Evolutionary conservation across 2,797 vertebrate species (phyloP).

Genomic region (Acomys russatus): DNA sequence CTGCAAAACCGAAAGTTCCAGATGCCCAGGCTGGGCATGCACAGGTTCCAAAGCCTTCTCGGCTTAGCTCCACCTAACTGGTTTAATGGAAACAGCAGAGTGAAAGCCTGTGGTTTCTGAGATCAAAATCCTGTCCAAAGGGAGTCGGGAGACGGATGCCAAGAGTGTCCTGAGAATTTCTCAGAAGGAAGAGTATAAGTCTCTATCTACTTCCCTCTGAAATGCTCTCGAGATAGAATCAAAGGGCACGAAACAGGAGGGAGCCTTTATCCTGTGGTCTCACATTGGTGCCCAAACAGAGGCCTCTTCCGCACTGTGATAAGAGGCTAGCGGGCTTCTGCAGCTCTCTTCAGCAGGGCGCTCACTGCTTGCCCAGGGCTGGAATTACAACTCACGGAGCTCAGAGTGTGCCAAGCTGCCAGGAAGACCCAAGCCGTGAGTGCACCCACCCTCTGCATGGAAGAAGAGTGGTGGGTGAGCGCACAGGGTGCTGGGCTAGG

Average conservation of each 20-base stretch:
- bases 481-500: background rate
- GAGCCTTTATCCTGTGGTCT: slow-evolving; percentile 73
- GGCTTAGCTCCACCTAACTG: background rate
- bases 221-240: slow-evolving; percentile 72
- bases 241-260: slow-evolving; percentile 79
- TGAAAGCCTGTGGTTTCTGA: background rate
- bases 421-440: background rate
- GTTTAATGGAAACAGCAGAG: background rate
- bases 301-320: slow-evolving; percentile 70
- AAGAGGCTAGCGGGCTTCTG: slow-evolving; percentile 45
- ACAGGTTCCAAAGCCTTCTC: background rate
- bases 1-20: slow-evolving; percentile 30
- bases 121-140: background rate
- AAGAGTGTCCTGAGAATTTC: slow-evolving; percentile 41
- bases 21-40: background rate
- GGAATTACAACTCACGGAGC: slow-evolving; percentile 50
- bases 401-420: slow-evolving; percentile 4
- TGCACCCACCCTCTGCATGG: background rate
- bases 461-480: background rate
- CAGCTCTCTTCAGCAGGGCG: slow-evolving; percentile 52
- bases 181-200: slow-evolving; percentile 11
- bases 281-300: slow-evolving; percentile 47
- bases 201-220: slow-evolving; percentile 71
- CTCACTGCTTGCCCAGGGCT: slow-evolving; percentile 13
- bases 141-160: background rate